Base-by-base conservation (phyloP, 2,113 vertebrate genomes). In the Heliornis fulica region DNA sequence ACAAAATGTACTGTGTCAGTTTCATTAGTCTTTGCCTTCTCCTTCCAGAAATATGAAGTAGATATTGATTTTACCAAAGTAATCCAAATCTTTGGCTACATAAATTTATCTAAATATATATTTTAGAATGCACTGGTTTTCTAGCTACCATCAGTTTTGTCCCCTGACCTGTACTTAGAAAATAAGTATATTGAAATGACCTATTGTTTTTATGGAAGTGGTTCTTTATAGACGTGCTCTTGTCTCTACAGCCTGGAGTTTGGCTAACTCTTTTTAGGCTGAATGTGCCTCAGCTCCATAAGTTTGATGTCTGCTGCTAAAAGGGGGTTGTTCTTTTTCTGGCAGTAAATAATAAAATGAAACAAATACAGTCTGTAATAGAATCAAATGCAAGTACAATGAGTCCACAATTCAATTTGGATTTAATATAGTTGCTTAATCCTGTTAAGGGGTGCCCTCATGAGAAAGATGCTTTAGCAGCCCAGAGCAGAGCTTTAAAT, bases 301-400 rank as follows among this genome's bases (percentile, higher is more conserved):
- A 80, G 54, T 54, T 48, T 88, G 23, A 86, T 1, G 21, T 22
- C 60, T 85, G 45, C 74, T 95, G 70, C 65, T 94, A 87, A 93
- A 65, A 65, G n/a, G 31, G 46, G 34, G 6, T 53, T 64, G 54
- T 85, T 94, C 84, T 46, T 95, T 95, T 97, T 80, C 70, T 92
- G 59, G 53, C 74, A 95, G 54, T 93, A 92, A 95, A 91, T 88
- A 96, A 78, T 72, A 61, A 83, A 91, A 93, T 79, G 74, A 77
- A 97, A 95, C 87, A 96, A 92, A 85, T 59, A 68, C 77, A 85
- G 93, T 94, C 56, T 94, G 68, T 93, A 98, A 91, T 94, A 76
- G 61, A 97, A 97, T 91, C 90, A 96, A 94, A 86, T 94, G 68
- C 13, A 65, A 97, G 81, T 40, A 91, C 80, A 90, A 87, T 72